Base-by-base conservation (phyloP, 2,888 invertebrate genomes). In the Frankliniella intonsa region DNA sequence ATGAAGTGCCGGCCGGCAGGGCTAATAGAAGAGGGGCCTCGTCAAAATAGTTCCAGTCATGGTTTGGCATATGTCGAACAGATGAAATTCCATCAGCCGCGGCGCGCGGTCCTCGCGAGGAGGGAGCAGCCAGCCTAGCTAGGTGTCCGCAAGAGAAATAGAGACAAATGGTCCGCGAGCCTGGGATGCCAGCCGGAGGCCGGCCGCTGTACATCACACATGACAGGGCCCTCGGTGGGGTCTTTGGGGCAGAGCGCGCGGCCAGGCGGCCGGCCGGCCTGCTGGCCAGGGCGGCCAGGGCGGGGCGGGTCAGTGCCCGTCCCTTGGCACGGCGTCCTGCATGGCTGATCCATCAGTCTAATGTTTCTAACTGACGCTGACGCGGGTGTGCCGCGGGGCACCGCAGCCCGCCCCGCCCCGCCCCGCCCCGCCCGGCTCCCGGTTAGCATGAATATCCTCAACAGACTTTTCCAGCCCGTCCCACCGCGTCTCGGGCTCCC, bases 301-400 rank as follows among this genome's bases (percentile, higher is more conserved):
- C 55, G 55, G 14, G 55, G 22, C 12, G 69, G 22, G 69, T 76
- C 69, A 25, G 22, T 76, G 69, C 25, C 22, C 69, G 69, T 14
- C 55, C 55, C 9, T n/a, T n/a, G n/a, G n/a, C 69, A 9, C n/a
- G n/a, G 22, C 69, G 69, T 19, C 19, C 69, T n/a, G 69, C 69
- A 12, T 25, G 55, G 69, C 22, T n/a, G 69, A 25, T 17, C 62
- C 69, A 12, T 76, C 69, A n/a, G 69, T 22, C 69, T 76, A 76
- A 22, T 76, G 69, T 76, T 76, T 22, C 69, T 76, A 76, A 76
- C 69, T 22, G 69, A 7, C 69, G 69, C 25, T 76, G 69, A 76
- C 69, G 69, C 22, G 22, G 0, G 22, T 0, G 69, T 25, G 69
- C 69, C 69, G 69, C 22, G 25, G 69, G 69, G 22, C 12, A 25